Conservation (phyloP, 2,113 vertebrate species). For the Centropus unirufus region DNA sequence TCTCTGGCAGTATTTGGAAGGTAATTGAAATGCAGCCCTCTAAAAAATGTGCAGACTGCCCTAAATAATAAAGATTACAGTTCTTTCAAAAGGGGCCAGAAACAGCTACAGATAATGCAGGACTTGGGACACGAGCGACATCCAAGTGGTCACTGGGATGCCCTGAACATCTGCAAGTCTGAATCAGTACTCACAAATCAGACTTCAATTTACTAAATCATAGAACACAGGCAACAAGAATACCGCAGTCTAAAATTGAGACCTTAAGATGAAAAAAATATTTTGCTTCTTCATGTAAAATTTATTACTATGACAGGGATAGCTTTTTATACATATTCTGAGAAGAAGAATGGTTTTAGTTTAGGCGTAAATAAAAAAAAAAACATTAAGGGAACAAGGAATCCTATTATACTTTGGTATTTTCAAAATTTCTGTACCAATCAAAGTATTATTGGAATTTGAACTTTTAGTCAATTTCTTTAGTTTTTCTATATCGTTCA, state of each 20-base stretch:
- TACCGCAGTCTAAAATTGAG: background rate
- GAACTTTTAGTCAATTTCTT: background rate
- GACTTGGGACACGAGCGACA: fast-evolving
- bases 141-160: fast-evolving
- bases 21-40: slow-evolving; percentile 57
- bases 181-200: background rate
- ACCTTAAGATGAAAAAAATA: background rate
- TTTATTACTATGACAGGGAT: background rate
- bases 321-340: background rate
- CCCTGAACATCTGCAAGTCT: background rate
- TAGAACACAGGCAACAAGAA: background rate
- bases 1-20: slow-evolving; percentile 23
- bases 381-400: background rate
- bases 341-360: background rate
- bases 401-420: background rate
- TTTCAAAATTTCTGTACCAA: background rate
- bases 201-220: background rate
- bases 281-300: background rate
- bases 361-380: background rate
- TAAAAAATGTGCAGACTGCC: slow-evolving; percentile 8
- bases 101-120: background rate
- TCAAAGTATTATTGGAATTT: background rate
- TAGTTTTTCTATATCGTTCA: background rate
- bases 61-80: background rate
- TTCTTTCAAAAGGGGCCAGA: background rate